Evolutionary conservation across 2,113 vertebrate species (phyloP).

Genomic region (Oryzias celebensis): DNA sequence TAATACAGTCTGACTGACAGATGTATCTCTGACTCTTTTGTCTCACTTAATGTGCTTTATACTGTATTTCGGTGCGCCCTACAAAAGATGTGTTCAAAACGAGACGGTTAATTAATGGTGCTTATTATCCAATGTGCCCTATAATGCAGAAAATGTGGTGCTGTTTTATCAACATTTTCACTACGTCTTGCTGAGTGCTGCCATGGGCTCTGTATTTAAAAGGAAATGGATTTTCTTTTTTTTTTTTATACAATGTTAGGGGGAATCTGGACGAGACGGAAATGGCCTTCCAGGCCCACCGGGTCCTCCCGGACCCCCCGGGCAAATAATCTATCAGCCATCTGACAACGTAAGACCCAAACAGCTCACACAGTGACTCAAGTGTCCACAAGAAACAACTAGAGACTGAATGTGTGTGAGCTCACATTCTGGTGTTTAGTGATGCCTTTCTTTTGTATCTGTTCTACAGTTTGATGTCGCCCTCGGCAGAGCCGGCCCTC

Average conservation of each 20-base stretch:
- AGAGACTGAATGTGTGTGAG: not conserved
- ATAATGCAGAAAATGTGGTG: not conserved
- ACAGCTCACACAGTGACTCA: not conserved
- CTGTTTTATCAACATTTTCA: not conserved
- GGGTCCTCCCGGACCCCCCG: constrained; percentile 86
- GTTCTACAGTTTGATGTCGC: constrained; percentile 45
- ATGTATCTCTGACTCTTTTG: too few species aligned
- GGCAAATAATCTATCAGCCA: constrained; percentile 75
- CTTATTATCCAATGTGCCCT: not conserved
- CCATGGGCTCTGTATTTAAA: not conserved
- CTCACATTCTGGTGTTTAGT: not conserved
- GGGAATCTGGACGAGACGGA: constrained; percentile 86
- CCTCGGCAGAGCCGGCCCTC: constrained; percentile 41
- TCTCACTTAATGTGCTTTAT: too few species aligned
- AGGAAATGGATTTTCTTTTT: not conserved
- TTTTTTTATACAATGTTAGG: constrained; percentile 73
- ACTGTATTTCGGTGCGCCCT: too few species aligned
- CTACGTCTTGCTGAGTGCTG: not conserved
- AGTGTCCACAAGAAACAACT: not conserved
- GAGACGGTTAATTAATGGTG: too few species aligned
- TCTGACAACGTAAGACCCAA: constrained; percentile 65
- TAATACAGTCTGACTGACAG: too few species aligned
- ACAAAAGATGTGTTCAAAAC: too few species aligned
- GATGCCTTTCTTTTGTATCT: not conserved
- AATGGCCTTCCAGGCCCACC: constrained; percentile 82